Evolutionary conservation across 2,888 invertebrate species (phyloP), one percentile per base, ranked within the genome.

Genomic region (Strigamia crassipes): DNA sequence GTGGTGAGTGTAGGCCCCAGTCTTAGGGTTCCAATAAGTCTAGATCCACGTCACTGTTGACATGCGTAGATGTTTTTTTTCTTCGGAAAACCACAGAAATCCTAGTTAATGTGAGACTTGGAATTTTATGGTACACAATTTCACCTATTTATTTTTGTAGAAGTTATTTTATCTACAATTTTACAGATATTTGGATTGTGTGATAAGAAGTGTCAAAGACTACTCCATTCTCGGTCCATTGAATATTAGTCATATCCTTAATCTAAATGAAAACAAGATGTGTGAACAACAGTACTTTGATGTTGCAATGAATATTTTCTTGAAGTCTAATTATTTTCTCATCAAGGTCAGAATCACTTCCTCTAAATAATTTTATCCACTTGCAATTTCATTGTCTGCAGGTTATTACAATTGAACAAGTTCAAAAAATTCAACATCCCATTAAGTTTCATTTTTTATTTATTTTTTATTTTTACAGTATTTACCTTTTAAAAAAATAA

Each of bases 261-360:
- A 66, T 66, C 21, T 31, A 27, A 27, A 23, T 12, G 73, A 73
- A 73, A 73, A 73, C 73, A 73, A 31, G 73, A 31, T 73, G 73
- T 51, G 51, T 73, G 31, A 73, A 73, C 73, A 73, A 73, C 31
- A 27, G 27, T 15, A n/a, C 23, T 73, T 27, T 73, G 27, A 73
- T 73, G 73, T 73, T 73, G 73, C 73, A 73, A 73, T 15, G 3
- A 13, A 31, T 31, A 73, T 18, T 73, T 73, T 73, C 73, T 73
- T 73, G 31, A 73, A 73, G 31, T 18, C 73, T 73, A 23, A 73
- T 73, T 73, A 73, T 15, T 31, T 73, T 31, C 31, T 73, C 15
- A 12, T n/a, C 73, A 73, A 73, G 73, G 73, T 73, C 31, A 31
- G 73, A 31, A 73, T 73, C 31, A 31, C 31, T 73, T 73, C 73